phyloP scores from a whole-genome alignment of 2,888 invertebrate species.

The Tiphia femorata region DNA sequence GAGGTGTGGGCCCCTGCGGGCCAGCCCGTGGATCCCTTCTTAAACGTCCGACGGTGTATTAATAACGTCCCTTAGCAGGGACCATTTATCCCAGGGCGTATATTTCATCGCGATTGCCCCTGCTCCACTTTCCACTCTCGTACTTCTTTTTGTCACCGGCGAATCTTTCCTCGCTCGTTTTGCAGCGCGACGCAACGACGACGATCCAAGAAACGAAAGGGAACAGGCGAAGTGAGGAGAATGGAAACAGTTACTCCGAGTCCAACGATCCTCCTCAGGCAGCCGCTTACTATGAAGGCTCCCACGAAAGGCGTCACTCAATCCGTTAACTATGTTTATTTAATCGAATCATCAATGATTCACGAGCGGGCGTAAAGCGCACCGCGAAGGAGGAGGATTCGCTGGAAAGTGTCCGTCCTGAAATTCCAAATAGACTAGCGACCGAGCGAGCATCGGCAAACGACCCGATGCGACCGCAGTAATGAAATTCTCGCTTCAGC shows the following conservation, averaged over 20 bases:
- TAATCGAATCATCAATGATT: too few relatives aligned
- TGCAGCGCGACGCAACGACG: not conserved
- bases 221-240: too few relatives aligned
- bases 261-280: too few relatives aligned
- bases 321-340: too few relatives aligned
- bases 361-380: too few relatives aligned
- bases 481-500: constrained; percentile 5
- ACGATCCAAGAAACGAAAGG: too few relatives aligned
- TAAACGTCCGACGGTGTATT: constrained; percentile 30
- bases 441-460: not conserved
- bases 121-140: too few relatives aligned
- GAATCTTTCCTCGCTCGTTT: not conserved
- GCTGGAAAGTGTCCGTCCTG: constrained; percentile 19
- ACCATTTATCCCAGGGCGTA: too few relatives aligned
- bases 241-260: too few relatives aligned
- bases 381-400: constrained; percentile 7
- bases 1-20: constrained; percentile 8
- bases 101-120: too few relatives aligned
- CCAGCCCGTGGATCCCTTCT: constrained; percentile 22
- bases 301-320: too few relatives aligned
- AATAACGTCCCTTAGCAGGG: not conserved
- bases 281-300: too few relatives aligned
- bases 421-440: not conserved
- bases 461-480: not conserved
- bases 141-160: not conserved